Evolutionary conservation across 2,113 vertebrate species (phyloP), one percentile per base, ranked within the genome.

Genomic region (Hypomesus transpacificus): DNA sequence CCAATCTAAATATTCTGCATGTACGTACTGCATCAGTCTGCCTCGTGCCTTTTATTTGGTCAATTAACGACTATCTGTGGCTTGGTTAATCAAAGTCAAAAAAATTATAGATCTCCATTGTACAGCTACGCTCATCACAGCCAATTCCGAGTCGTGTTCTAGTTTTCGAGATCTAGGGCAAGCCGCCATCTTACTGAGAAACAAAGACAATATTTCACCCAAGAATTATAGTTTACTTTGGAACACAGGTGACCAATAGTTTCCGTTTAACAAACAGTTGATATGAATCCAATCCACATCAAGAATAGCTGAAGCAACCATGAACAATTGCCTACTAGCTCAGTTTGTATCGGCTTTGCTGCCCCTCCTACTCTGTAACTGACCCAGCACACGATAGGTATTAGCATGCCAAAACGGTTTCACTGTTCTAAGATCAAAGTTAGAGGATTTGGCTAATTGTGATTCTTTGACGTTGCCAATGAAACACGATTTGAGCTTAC

Each of bases 141-240:
- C 71, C 75, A 74, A 66, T 21, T 76, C 73, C 68, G 75, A 79
- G 81, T 77, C 82, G 72, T 86, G 88, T 80, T 91, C 86, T 58
- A 89, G 84, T 91, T 89, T 84, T 82, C 65, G 70, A 87, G 82
- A 91, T 89, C 82, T 90, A 89, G 91, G 90, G 91, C 90, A 90
- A 79, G 92, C 89, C 92, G 92, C 92, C 92, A 93, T 93, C 91
- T 93, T 93, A 92, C 82, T 68, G 68, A 85, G 81, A 85, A 87
- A 87, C 86, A 91, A 91, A 87, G 88, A 77, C 85, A 52, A 58
- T 46, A 46, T 13, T 46, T 46, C 39, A 46, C 39, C 39, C 39
- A 46, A 46, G 7, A 46, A 46, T 46, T 46, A 46, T 46, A 46
- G 7, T 46, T 46, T 46, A 46, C 39, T 46, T 46, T 46, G 39